Evolutionary conservation across 2,113 vertebrate species (phyloP).

Genomic region (Chionodraco myersi): DNA sequence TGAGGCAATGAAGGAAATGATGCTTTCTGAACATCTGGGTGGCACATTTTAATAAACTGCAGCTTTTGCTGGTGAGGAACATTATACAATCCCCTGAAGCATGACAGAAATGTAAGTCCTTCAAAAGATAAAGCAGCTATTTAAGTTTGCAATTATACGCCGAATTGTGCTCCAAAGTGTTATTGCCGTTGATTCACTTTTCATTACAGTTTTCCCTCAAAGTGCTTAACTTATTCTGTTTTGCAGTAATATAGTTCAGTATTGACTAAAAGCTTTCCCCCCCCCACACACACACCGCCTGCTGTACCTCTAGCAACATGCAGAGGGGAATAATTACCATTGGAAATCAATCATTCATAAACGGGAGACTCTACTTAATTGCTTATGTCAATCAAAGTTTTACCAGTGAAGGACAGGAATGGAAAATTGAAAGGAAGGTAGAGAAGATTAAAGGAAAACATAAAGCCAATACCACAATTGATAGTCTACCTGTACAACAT

Average conservation of each 20-base stretch:
- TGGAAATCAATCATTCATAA: constrained; percentile 42
- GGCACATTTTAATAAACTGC: constrained; percentile 34
- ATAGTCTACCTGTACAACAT: not conserved
- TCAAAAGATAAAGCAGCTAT: constrained; percentile 62
- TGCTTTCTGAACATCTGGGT: constrained; percentile 10
- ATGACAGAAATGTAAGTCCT: constrained; percentile 50
- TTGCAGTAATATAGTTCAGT: constrained; percentile 39
- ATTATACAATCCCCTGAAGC: constrained; percentile 44
- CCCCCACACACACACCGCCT: not conserved
- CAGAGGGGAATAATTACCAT: constrained; percentile 9
- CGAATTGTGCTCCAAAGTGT: constrained; percentile 59
- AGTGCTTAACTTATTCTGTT: constrained; percentile 63
- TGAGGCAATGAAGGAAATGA: not conserved
- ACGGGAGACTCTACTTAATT: constrained; percentile 28
- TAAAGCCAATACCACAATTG: not conserved
- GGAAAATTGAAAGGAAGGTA: not conserved
- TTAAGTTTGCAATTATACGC: constrained; percentile 65
- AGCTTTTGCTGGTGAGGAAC: not conserved
- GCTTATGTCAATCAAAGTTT: constrained; percentile 37
- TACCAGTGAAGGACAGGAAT: not conserved
- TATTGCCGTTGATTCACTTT: constrained; percentile 55
- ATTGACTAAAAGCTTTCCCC: constrained; percentile 63
- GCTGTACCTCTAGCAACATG: constrained; percentile 35
- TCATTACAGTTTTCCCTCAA: constrained; percentile 34
- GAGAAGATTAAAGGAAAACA: not conserved